phyloP scores from a whole-genome alignment of 2,113 vertebrate species.

The Trogon melanurus region DNA sequence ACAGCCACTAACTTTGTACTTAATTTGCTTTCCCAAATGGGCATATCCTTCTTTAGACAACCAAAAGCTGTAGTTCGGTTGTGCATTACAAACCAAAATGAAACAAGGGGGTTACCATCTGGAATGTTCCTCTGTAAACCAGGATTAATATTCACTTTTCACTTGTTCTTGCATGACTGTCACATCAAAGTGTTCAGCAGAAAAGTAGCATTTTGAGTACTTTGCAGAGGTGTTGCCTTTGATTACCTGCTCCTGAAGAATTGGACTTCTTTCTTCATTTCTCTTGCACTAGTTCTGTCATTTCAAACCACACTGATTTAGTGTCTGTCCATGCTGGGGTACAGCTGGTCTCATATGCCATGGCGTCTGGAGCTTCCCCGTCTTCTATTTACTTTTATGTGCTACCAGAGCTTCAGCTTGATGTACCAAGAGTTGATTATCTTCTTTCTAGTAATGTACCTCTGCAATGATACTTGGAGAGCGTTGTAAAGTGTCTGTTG shows the following conservation, averaged over 20 bases:
- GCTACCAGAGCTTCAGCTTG: rapidly evolving
- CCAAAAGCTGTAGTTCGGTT: background rate
- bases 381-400: background rate
- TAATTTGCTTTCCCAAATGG: background rate
- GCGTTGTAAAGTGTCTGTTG: background rate
- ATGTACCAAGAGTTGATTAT: background rate
- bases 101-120: background rate
- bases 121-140: background rate
- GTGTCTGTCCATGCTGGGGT: background rate
- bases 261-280: background rate
- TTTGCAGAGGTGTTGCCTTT: background rate
- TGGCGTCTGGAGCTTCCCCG: rapidly evolving
- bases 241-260: background rate
- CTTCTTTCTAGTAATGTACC: background rate
- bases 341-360: background rate
- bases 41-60: background rate
- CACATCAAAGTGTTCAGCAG: background rate
- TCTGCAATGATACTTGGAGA: background rate
- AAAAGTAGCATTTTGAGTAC: background rate
- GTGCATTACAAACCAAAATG: background rate
- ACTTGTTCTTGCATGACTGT: background rate
- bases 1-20: background rate
- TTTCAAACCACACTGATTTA: background rate
- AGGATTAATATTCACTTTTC: background rate
- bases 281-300: background rate